phyloP scores from a whole-genome alignment of 2,113 vertebrate species.

The Pimephales promelas region DNA sequence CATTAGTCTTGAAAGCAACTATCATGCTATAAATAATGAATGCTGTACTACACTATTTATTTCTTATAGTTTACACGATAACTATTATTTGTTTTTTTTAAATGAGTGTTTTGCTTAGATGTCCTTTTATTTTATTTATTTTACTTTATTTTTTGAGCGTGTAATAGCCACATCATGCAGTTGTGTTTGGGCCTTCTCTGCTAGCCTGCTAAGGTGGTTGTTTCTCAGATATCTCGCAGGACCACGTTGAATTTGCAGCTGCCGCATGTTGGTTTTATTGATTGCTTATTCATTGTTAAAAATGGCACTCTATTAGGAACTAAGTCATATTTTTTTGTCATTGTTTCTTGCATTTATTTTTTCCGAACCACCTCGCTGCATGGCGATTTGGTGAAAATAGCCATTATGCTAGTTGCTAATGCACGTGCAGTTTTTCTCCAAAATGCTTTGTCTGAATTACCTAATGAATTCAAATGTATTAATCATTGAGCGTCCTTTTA shows the following conservation, averaged over 20 bases:
- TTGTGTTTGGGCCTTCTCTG: not conserved
- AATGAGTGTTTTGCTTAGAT: not conserved
- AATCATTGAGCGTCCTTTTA: slow-evolving; percentile 42
- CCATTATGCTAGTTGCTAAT: not conserved
- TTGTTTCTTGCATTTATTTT: not conserved
- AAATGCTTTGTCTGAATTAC: too few relatives aligned
- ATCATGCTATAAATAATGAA: too few relatives aligned
- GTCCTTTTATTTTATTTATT: rapidly evolving
- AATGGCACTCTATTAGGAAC: not conserved
- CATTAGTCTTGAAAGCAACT: not conserved
- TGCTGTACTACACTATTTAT: not conserved
- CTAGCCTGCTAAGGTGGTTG: not conserved
- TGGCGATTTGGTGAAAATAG: not conserved
- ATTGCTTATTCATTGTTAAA: not conserved
- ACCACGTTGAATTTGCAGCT: not conserved
- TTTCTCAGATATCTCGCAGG: not conserved
- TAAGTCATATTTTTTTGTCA: too few relatives aligned
- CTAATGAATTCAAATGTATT: not conserved
- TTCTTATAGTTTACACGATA: rapidly evolving
- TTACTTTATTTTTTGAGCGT: too few relatives aligned
- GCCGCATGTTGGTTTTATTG: too few relatives aligned
- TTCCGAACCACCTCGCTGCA: not conserved
- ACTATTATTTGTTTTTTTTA: not conserved
- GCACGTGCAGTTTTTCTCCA: not conserved
- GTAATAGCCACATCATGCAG: not conserved